A percentile compares a stretch with the other conserved stretches of the same genome.
Evolutionary conservation across 2,888 invertebrate species (phyloP).

Genomic region (Sphaerophoria taeniata): DNA sequence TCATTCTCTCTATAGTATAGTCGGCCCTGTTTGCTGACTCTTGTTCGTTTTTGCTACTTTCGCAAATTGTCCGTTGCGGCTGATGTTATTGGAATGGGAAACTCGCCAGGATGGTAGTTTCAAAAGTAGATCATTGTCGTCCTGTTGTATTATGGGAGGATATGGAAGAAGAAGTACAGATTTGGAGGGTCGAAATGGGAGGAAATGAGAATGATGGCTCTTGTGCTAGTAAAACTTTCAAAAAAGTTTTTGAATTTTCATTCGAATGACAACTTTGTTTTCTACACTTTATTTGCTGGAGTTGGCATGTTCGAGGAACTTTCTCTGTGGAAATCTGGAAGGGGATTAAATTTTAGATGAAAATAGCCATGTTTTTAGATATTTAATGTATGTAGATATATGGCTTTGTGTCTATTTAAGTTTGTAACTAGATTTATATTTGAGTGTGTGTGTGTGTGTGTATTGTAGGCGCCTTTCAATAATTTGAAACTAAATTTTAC

Average conservation of each 20-base stretch:
- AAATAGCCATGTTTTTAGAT: constrained; percentile 16
- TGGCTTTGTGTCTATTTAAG: background rate
- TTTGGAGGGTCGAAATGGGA: background rate
- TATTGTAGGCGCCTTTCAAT: background rate
- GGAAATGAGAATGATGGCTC: constrained; percentile 68
- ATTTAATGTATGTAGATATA: background rate
- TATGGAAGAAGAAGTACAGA: constrained; percentile 14
- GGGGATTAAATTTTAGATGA: constrained; percentile 49
- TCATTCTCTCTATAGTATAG: constrained; percentile 23
- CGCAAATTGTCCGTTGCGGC: constrained; percentile 74
- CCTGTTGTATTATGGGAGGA: background rate
- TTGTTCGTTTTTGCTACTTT: constrained; percentile 69
- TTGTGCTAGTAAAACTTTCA: constrained; percentile 64
- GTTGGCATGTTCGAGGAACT: constrained; percentile 53
- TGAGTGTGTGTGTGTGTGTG: background rate
- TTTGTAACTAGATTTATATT: background rate
- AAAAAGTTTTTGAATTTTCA: constrained; percentile 74
- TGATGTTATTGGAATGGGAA: constrained; percentile 53
- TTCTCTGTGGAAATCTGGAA: constrained; percentile 32
- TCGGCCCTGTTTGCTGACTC: constrained; percentile 22
- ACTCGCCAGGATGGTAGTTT: constrained; percentile 69
- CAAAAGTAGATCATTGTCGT: constrained; percentile 72
- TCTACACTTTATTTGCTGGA: constrained; percentile 56
- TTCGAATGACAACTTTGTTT: constrained; percentile 70
- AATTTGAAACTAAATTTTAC: background rate